A percentile compares a stretch with the other conserved stretches of the same genome.
Evolutionary conservation across 2,113 vertebrate species (phyloP).

Genomic region (Fulmarus glacialis): DNA sequence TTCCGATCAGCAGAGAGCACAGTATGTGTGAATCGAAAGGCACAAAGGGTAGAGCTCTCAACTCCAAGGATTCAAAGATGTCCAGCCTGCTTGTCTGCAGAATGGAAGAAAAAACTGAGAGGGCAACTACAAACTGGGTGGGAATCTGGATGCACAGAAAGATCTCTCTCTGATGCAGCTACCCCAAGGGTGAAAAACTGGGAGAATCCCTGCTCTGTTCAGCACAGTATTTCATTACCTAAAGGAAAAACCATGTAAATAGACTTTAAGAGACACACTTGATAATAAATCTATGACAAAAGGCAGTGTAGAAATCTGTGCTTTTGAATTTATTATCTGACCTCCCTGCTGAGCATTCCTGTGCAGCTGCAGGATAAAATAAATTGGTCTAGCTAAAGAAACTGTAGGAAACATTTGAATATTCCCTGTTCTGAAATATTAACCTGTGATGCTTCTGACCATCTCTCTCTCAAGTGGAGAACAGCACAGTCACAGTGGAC

Average conservation of each 20-base stretch:
- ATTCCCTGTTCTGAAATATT: slow-evolving; percentile 20
- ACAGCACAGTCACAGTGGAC: neutral
- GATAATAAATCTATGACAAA: slow-evolving; percentile 63
- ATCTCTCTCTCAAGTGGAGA: neutral
- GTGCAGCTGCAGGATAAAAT: slow-evolving; percentile 56
- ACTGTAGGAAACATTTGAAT: slow-evolving; percentile 49
- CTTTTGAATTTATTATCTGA: slow-evolving; percentile 64
- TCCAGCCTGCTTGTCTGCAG: neutral
- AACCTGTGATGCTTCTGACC: slow-evolving; percentile 9
- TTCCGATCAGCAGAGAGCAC: neutral
- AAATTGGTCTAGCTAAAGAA: slow-evolving; percentile 55
- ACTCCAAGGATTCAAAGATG: neutral
- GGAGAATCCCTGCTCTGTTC: neutral
- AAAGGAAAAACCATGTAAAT: slow-evolving; percentile 35
- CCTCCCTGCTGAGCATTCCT: slow-evolving; percentile 56
- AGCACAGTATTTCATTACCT: slow-evolving; percentile 24
- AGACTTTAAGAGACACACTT: slow-evolving; percentile 35
- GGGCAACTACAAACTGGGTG: neutral
- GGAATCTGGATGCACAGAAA: neutral
- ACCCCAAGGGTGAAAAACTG: neutral
- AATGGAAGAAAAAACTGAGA: neutral
- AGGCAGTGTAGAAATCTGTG: slow-evolving; percentile 40
- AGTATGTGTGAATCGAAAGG: neutral
- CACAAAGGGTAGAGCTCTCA: neutral
- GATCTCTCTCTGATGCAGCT: neutral